Percentiles rank a stretch among this genome's conserved stretches.
Evolutionary conservation across 2,888 invertebrate species (phyloP).

Genomic region (Phyllotreta striolata): DNA sequence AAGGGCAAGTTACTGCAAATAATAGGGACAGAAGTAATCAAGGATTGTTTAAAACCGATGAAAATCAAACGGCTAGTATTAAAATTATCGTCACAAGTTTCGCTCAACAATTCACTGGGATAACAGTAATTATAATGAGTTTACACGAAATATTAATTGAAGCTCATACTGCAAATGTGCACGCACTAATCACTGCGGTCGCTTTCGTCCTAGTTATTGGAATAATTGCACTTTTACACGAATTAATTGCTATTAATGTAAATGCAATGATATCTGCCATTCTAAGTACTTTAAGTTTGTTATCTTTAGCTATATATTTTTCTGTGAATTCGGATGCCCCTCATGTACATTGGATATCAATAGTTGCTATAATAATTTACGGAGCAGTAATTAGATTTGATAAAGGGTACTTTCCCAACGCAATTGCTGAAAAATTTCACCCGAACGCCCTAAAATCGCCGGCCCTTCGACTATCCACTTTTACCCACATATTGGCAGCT

Average conservation of each 20-base stretch:
- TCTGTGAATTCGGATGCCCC: background rate
- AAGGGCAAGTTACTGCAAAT: background rate
- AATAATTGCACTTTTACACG: background rate
- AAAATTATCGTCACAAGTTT: constrained; percentile 2
- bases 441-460: constrained; percentile 35
- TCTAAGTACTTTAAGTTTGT: constrained; percentile 5
- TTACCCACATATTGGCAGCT: constrained; percentile 15
- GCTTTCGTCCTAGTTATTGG: constrained; percentile 3
- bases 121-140: constrained; percentile 9
- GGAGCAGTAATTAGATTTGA: constrained; percentile 52
- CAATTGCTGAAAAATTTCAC: constrained; percentile 54
- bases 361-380: constrained; percentile 51
- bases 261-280: background rate
- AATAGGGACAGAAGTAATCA: constrained; percentile 9
- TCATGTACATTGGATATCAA: constrained; percentile 43
- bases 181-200: background rate
- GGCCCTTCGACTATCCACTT: constrained; percentile 7
- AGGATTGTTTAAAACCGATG: constrained; percentile 7
- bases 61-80: constrained; percentile 12
- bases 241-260: background rate
- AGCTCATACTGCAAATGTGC: background rate
- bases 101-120: constrained; percentile 13
- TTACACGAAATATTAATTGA: constrained; percentile 14
- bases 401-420: constrained; percentile 54
- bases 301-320: constrained; percentile 17